Conservation (phyloP, 2,888 invertebrate genomes). For the Dorcus parallelipipedus region DNA sequence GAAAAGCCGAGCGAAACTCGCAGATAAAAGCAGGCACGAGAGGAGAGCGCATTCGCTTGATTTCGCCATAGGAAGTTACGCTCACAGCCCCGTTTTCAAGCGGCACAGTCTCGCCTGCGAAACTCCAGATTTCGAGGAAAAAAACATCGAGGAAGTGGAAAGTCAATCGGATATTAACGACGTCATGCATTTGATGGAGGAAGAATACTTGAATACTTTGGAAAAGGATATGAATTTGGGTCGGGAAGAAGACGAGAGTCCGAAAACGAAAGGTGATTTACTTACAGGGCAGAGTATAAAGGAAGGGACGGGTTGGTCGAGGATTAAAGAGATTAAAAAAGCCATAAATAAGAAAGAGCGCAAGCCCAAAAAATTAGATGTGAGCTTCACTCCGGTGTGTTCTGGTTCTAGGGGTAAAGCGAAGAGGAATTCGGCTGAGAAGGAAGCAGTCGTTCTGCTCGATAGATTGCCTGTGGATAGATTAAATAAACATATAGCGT, state of each 20-base stretch:
- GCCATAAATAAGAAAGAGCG: conserved; percentile 18
- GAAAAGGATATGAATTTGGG: conserved; percentile 2
- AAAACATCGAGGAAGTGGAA: conserved; percentile 30
- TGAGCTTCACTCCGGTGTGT: conserved; percentile 8
- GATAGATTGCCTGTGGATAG: conserved; percentile 4
- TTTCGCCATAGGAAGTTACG: conserved; percentile 1
- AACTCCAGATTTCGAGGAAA: conserved; percentile 18
- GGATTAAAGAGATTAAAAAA: conserved; percentile 31
- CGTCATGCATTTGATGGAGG: conserved; percentile 34
- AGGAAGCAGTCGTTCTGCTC: conserved; percentile 1
- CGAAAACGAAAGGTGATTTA: background rate
- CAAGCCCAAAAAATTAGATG: conserved; percentile 19
- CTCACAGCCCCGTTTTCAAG: conserved; percentile 12
- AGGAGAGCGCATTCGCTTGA: conserved; percentile 14
- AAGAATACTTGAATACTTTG: conserved; percentile 33
- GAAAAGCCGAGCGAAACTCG: background rate
- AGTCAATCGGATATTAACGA: conserved; percentile 30
- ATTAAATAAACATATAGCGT: background rate
- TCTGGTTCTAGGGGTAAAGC: background rate
- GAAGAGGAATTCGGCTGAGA: no score
- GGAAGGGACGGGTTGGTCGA: conserved; percentile 27
- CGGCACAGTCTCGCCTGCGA: conserved; percentile 22
- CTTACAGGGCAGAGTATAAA: conserved; percentile 2
- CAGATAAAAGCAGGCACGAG: background rate
- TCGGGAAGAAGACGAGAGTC: background rate